Evolutionary conservation across 1,140 invertebrate species (phyloP), one percentile per base, ranked within the genome.

Genomic region (Zaprionus taronus): DNA sequence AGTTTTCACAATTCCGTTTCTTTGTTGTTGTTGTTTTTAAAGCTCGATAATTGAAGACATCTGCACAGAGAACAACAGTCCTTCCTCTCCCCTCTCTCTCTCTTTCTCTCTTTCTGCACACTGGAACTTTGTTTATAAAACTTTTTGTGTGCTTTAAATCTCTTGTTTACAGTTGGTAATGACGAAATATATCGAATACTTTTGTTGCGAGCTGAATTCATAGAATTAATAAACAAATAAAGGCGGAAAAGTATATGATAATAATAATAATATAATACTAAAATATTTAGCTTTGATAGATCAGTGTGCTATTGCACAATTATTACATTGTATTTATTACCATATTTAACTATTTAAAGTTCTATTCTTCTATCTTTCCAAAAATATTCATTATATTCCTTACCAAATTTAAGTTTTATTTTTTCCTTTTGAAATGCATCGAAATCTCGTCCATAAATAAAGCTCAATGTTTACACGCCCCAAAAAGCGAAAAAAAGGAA

Each of bases 391-490:
- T 47, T 20, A 15, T 47, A 4, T 2, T 47, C 6, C 17, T 47
- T 5, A n/a, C 44, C n/a, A 47, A 4, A 11, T 20, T n/a, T n/a
- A 17, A 17, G 15, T 6, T 44, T 44, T 22, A 22, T 22, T 44
- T 14, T n/a, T 44, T 44, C 7, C 2, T 11, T 31, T 34, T 7
- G 14, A 38, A 38, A 14, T 38, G 14, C 14, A 38, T 15, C 36
- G 0, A 17, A 17, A 47, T 51, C 11, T 51, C 4, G 47, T n/a
- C 20, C 47, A 17, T 34, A 51, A 24, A 26, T 14, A 47, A 31
- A 51, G 17, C 28, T 55, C 64, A 56, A 56, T 69, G 22, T 62
- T 69, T 44, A 69, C 49, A 62, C 38, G 63, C 55, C 44, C 41
- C 34, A 53, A 64, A 62, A 51, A n/a, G 53, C 2, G 26, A 56